Evolutionary conservation across 2,888 invertebrate genomes (phyloP).

Genomic region (Cryptophagus acutangulus): DNA sequence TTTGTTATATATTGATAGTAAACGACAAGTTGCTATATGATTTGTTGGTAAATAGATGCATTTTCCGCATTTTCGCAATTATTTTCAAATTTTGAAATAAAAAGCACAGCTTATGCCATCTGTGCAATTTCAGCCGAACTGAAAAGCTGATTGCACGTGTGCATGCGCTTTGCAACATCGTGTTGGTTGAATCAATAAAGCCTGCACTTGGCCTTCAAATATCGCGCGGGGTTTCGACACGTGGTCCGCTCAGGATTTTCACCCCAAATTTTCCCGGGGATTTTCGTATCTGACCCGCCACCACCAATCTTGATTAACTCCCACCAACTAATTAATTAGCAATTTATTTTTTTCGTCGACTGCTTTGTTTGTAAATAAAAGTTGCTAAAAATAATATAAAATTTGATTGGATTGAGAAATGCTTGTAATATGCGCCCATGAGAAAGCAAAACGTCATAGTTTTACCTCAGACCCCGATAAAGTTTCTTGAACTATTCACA

Average conservation of each 20-base stretch:
- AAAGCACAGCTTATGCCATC: conserved; percentile 12
- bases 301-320: too few relatives aligned
- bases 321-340: too few relatives aligned
- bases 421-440: conserved; percentile 32
- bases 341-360: too few relatives aligned
- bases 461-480: conserved; percentile 39
- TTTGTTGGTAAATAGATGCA: too few relatives aligned
- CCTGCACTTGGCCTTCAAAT: conserved; percentile 48
- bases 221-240: conserved; percentile 33
- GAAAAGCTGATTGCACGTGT: conserved; percentile 7
- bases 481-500: conserved; percentile 38
- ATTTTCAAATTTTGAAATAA: background rate
- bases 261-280: conserved; percentile 41
- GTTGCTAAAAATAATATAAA: conserved; percentile 1
- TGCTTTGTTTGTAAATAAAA: background rate
- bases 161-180: conserved; percentile 22
- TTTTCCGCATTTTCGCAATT: too few relatives aligned
- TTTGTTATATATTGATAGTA: too few relatives aligned
- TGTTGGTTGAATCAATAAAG: conserved; percentile 40
- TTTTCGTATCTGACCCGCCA: too few relatives aligned
- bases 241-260: conserved; percentile 39
- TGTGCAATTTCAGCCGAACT: conserved; percentile 1
- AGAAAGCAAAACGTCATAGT: conserved; percentile 41
- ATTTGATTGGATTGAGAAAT: conserved; percentile 2
- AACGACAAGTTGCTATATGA: too few relatives aligned